These are phyloP conservation scores for Caenorhabditis angaria DNA, from an alignment of 2,888 invertebrate genomes.

Conservation along the genomic window DNA sequence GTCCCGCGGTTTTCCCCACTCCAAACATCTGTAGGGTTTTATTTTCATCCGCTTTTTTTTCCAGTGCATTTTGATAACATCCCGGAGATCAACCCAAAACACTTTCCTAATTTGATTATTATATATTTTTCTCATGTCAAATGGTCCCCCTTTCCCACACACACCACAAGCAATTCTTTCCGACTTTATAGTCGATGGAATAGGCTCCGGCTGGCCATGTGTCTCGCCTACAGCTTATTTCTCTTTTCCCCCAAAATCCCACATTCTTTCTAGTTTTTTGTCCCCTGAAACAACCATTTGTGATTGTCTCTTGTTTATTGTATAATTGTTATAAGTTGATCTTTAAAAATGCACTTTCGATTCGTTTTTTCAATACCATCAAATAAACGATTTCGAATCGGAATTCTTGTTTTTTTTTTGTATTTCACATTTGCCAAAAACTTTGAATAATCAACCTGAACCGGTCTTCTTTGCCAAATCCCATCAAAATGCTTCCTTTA, in stretches of 20 bases:
- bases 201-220: constrained; percentile 53
- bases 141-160: constrained; percentile 15
- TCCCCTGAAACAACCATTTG: constrained; percentile 1
- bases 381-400: constrained; percentile 39
- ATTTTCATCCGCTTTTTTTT: constrained; percentile 31
- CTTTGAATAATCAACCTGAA: too few relatives aligned
- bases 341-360: constrained; percentile 37
- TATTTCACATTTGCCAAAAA: constrained; percentile 1
- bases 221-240: constrained; percentile 49
- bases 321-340: constrained; percentile 44
- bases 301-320: constrained; percentile 31
- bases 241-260: constrained; percentile 24
- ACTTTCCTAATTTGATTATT: constrained; percentile 38
- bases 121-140: constrained; percentile 36
- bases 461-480: too few relatives aligned
- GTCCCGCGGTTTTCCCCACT: constrained; percentile 43
- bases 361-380: constrained; percentile 16
- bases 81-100: constrained; percentile 18
- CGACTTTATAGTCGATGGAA: not conserved
- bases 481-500: too few relatives aligned
- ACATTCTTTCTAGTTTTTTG: too few relatives aligned
- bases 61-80: constrained; percentile 21
- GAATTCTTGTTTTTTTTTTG: constrained; percentile 4
- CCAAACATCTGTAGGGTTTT: constrained; percentile 41
- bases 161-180: constrained; percentile 3